Evolutionary conservation across 2,888 invertebrate genomes (phyloP), one percentile per base, ranked within the genome.

Genomic region (Cheilosia vernalis): DNA sequence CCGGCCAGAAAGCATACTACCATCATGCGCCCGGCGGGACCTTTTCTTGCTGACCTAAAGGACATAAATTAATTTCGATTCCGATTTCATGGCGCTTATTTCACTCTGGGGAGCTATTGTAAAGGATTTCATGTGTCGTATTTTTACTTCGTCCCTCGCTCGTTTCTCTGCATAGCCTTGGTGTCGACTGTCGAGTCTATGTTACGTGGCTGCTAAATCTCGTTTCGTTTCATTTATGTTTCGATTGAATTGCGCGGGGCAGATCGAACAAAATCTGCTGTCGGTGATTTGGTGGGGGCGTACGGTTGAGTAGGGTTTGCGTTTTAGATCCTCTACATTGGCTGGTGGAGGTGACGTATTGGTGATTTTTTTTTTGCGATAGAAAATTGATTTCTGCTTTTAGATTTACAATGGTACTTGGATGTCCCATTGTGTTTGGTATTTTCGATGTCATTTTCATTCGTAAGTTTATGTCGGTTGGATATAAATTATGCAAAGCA

Each of bases 101-200:
- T 79, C 72, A 90, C 91, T 90, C 90, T 88, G 87, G 91, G 90
- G 90, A 91, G 90, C 90, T 89, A 90, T 90, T 90, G 87, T 88
- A 89, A 89, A 89, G 90, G 89, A 90, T 90, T 90, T 90, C 89
- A 88, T 79, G 72, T 85, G 66, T 63, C 58, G 66, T 78, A 63
- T 79, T 67, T 79, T 58, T 42, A 44, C 55, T 42, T 5, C 47
- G 3, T n/a, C 17, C 10, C 44, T 42, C 66, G 17, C 10, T 40
- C 24, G 21, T 19, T 7, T 24, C 27, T 42, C 42, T 15, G 7
- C 13, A 33, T 24, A 10, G 60, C 47, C 44, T 27, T 61, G 61
- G 42, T 69, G 61, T 55, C 63, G 70, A 70, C 33, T 69, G 61
- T 55, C 63, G 70, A 70, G 58, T 64, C 64, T 70, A 64, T 64